A percentile compares a stretch with the other conserved stretches of the same genome.
Conservation (phyloP, 2,888 invertebrate species). For the Drosophila ustulata region DNA sequence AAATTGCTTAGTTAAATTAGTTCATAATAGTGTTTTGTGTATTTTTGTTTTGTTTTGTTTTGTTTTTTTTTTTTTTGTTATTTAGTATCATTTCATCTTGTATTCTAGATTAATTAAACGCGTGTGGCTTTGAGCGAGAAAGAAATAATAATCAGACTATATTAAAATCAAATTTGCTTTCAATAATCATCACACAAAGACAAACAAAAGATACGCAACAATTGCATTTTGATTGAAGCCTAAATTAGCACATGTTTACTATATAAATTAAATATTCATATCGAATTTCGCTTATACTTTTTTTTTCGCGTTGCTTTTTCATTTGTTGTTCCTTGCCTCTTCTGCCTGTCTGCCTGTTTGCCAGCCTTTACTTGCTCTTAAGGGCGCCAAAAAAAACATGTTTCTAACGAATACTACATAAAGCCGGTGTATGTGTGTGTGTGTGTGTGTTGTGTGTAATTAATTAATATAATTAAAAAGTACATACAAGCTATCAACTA, state of each 20-base stretch:
- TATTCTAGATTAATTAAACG: constrained; percentile 43
- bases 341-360: constrained; percentile 3
- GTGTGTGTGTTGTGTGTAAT: constrained; percentile 36
- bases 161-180: constrained; percentile 46
- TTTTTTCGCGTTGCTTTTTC: constrained; percentile 7
- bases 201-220: constrained; percentile 36
- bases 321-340: constrained; percentile 15
- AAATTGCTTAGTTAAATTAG: constrained; percentile 33
- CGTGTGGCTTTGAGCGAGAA: constrained; percentile 59
- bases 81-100: constrained; percentile 10
- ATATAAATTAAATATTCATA: constrained; percentile 36
- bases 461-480: constrained; percentile 76
- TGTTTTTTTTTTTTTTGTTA: constrained; percentile 8
- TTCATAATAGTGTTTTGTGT: constrained; percentile 15
- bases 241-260: constrained; percentile 9
- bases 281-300: constrained; percentile 9
- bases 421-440: constrained; percentile 55
- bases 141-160: constrained; percentile 51
- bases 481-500: constrained; percentile 68
- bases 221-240: constrained; percentile 8
- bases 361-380: constrained; percentile 9
- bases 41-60: constrained; percentile 1
- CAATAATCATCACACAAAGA: constrained; percentile 33
- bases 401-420: constrained; percentile 54
- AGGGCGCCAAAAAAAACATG: constrained; percentile 29